Percentiles rank a stretch among this genome's conserved stretches.
These are phyloP conservation scores for Aplocera efformata DNA, from an alignment of 2,888 invertebrate genomes.

Conservation along the genomic window DNA sequence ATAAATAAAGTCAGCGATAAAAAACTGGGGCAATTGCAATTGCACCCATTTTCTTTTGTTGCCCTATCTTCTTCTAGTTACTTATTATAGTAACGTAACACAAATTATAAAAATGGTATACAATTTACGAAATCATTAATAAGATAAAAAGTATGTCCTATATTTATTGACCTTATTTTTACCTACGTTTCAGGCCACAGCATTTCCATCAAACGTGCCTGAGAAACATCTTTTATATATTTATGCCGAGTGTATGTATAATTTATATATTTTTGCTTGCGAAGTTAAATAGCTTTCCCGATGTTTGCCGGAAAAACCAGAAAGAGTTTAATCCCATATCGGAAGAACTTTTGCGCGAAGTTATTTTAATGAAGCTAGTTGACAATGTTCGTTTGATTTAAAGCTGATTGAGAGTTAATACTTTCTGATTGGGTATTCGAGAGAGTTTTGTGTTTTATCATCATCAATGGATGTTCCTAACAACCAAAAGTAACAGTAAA, in stretches of 20 bases:
- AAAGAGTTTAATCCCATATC: constrained; percentile 51
- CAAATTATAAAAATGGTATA: no score
- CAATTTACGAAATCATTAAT: no score
- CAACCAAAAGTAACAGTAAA: no score
- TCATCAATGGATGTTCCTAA: no score
- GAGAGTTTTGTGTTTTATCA: no score
- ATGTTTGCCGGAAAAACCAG: constrained; percentile 47
- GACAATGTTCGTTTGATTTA: constrained; percentile 3
- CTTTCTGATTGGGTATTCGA: not conserved
- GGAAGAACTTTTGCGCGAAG: constrained; percentile 21
- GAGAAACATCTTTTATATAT: no score
- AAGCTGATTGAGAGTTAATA: not conserved
- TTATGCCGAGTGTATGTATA: no score
- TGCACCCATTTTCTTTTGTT: constrained; percentile 9
- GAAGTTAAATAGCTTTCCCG: constrained; percentile 67
- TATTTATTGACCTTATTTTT: no score
- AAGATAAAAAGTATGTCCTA: no score
- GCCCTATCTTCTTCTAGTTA: not conserved
- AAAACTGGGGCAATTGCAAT: constrained; percentile 26
- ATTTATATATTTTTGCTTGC: constrained; percentile 59
- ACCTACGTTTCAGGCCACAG: no score
- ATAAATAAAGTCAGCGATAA: constrained; percentile 26
- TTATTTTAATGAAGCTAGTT: constrained; percentile 13
- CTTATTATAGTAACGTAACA: no score
- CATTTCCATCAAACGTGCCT: no score